Base-by-base conservation (phyloP, 2,113 vertebrate genomes). In the Maccullochella peelii region DNA sequence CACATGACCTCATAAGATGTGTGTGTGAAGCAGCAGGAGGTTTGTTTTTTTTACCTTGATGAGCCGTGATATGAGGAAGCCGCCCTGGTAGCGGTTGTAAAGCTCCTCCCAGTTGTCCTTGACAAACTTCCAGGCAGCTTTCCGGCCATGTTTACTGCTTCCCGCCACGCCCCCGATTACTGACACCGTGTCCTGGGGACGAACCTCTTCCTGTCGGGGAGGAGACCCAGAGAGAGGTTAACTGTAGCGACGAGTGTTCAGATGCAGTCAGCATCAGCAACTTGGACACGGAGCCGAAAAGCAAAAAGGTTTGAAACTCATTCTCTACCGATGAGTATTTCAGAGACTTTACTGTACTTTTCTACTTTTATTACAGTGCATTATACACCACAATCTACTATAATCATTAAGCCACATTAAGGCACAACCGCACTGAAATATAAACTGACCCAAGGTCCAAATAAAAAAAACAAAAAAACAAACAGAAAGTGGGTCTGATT, bases 61-160 rank as follows among this genome's bases (percentile, higher is more conserved):
- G 91, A 99, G 95, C 79, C 98, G 95, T 87, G 98, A 98, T 97
- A 99, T 98, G 92, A 99, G 96, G 93, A 99, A 99, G 76, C 98
- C 98, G n/a, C 98, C 98, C 88, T 99, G 98, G 95, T 99, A 99
- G 68, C 97, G 97, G 88, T 99, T 99, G 91, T 98, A 97, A 77
- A 99, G 96, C 80, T 99, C 98, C 86, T 99, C 98, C 98, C 98
- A 99, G 55, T 99, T 99, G 91, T 99, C 98, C 88, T 96, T 97
- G 14, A 99, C 96, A 77, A 99, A 99, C 84, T 98, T 98, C 98
- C 98, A 99, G 49, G 98, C 98, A 63, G 97, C 97, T 94, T 98
- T 99, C 77, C 98, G 96, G 16, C 98, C 98, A 44, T 97, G 97
- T 80, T 97, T 98, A 93, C 98, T 99, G 93, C 98, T 97, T 85